phyloP scores from a whole-genome alignment of 2,113 vertebrate genomes.

The Steatornis caripensis region DNA sequence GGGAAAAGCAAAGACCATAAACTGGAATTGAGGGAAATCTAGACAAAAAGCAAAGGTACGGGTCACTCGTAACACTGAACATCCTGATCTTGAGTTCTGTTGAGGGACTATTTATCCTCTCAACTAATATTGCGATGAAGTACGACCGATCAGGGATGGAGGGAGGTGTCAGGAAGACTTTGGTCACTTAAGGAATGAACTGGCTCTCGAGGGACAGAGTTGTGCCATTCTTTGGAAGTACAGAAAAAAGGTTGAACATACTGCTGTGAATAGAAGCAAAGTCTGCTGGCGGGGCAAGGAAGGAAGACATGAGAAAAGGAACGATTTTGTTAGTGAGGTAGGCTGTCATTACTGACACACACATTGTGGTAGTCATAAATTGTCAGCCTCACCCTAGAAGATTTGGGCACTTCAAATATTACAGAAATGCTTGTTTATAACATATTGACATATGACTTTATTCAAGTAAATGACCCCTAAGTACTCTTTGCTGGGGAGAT shows the following conservation, averaged over 20 bases:
- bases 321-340: accelerated
- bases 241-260: background rate
- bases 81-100: background rate
- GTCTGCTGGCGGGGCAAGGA: accelerated
- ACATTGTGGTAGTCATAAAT: background rate
- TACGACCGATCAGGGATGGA: background rate
- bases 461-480: background rate
- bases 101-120: background rate
- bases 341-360: background rate
- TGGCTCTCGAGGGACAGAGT: accelerated
- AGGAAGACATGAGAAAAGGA: background rate
- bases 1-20: background rate
- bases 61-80: background rate
- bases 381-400: background rate
- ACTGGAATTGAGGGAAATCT: background rate
- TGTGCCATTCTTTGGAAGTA: background rate
- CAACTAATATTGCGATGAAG: background rate
- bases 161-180: background rate
- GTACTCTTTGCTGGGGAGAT: background rate
- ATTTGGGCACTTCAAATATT: background rate
- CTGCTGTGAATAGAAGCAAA: accelerated
- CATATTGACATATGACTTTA: background rate
- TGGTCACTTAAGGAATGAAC: background rate
- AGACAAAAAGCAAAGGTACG: background rate
- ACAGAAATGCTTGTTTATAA: background rate